Conservation (phyloP, 2,797 vertebrate genomes). For the Sebastolobus altivelis region DNA sequence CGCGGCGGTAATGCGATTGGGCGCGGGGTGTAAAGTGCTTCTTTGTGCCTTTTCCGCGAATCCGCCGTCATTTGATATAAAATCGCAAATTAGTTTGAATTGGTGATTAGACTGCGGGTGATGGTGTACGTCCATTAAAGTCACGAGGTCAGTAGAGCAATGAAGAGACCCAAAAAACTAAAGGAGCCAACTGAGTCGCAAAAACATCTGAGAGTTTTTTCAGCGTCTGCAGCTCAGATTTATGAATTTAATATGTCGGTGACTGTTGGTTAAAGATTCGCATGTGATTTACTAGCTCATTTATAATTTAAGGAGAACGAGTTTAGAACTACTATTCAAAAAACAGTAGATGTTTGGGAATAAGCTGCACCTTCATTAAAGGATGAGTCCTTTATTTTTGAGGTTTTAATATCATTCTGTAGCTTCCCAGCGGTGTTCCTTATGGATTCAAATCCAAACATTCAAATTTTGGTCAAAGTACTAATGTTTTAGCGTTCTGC, state of each 20-base stretch:
- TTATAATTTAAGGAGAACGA: constrained; percentile 34
- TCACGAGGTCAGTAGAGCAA: constrained; percentile 35
- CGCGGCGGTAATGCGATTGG: constrained; percentile 29
- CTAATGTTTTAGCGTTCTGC: no score
- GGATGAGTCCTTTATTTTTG: background rate
- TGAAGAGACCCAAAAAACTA: background rate
- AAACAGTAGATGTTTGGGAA: constrained; percentile 12
- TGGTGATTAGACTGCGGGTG: constrained; percentile 30
- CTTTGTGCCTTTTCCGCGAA: constrained; percentile 33
- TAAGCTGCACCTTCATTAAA: background rate
- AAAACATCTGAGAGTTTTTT: background rate
- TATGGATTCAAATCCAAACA: no score
- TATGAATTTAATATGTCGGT: constrained; percentile 36
- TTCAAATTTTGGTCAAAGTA: no score
- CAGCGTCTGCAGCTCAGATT: constrained; percentile 17
- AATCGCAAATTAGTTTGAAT: constrained; percentile 44
- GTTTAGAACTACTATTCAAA: constrained; percentile 8
- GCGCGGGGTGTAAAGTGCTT: constrained; percentile 7
- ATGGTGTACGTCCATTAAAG: constrained; percentile 18
- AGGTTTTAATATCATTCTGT: background rate
- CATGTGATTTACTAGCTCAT: constrained; percentile 42
- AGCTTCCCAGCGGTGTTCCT: no score
- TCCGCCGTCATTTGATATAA: constrained; percentile 35
- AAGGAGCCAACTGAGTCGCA: background rate
- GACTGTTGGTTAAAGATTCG: background rate